Conservation (phyloP, 1,140 invertebrate species). For the Meloidogyne chitwoodi region DNA sequence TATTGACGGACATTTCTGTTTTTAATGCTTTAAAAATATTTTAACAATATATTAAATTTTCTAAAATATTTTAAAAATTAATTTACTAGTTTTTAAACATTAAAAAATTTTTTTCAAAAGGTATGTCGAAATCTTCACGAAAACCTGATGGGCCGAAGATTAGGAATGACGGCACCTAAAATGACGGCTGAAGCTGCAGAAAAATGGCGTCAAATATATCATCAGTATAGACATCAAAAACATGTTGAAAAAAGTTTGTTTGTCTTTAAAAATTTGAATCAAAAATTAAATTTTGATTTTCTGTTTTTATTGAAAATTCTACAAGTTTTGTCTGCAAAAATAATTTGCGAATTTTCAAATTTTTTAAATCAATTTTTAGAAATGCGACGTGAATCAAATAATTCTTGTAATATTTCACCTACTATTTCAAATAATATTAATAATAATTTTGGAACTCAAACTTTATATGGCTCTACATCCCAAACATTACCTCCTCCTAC, state of each 20-base stretch:
- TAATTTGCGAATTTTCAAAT: too few relatives aligned
- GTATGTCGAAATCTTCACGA: conserved; percentile 39
- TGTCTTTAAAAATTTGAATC: too few relatives aligned
- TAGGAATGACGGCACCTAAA: conserved; percentile 50
- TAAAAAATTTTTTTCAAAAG: conserved; percentile 4
- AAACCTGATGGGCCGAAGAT: conserved; percentile 9
- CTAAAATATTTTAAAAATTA: background rate
- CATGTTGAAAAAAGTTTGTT: conserved; percentile 43
- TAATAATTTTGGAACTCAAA: background rate
- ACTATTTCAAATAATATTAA: background rate
- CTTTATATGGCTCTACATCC: background rate
- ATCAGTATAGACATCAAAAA: conserved; percentile 53
- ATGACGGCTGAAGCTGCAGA: conserved; percentile 59
- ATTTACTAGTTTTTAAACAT: background rate
- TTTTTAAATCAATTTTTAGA: background rate
- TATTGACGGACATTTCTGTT: background rate
- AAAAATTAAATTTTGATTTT: too few relatives aligned
- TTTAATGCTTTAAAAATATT: background rate
- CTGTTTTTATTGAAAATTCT: too few relatives aligned
- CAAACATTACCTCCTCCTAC: background rate
- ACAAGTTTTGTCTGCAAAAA: too few relatives aligned
- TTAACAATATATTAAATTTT: background rate
- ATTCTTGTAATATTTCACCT: background rate
- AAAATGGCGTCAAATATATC: conserved; percentile 52
- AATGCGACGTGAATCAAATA: background rate